Base-by-base conservation (phyloP, 1,140 invertebrate genomes). In the Triops longicaudatus region DNA sequence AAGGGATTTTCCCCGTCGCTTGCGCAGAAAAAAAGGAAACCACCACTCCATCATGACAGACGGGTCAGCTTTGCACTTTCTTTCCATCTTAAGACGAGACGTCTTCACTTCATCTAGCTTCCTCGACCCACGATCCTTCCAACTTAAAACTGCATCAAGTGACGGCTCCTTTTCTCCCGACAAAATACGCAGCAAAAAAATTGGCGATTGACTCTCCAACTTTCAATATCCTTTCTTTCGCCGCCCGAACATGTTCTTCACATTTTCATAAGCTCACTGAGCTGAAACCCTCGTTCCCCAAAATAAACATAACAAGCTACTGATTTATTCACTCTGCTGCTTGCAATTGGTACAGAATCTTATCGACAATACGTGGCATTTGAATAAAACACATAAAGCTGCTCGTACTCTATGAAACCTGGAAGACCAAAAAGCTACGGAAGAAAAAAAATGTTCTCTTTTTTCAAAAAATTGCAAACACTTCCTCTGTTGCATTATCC, bases 41-140 rank as follows among this genome's bases (percentile, higher is more conserved):
- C 22, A 63, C 17, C 50, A 63, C 50, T 63, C 50, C 50, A 63
- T 63, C 50, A 63, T 63, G 50, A 22, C 50, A 63, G 22, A 22
- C 50, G 50, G 50, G 50, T 63, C 22, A 63, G 50, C 50, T 63
- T 63, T 63, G 22, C 50, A 63, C 9, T 63, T 63, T 63, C 50
- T 63, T 63, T 63, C 50, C 50, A 63, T 17, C 50, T 63, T 63
- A 63, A 17, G 14, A 22, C n/a, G 17, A 63, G 50, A 63, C 50
- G 22, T 22, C 50, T 63, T 63, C 50, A 63, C 50, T 63, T 22
- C 50, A 22, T 63, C 50, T 63, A 14, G 50, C 50, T 63, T 63
- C n/a, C 9, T 7, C 31, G 31, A 17, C 50, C 50, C 50, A 63
- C 50, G 50, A 63, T 63, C 50, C 17, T 22, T 6, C 14, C 50